phyloP scores from a whole-genome alignment of 2,888 invertebrate genomes.

The Phorcus lineatus region DNA sequence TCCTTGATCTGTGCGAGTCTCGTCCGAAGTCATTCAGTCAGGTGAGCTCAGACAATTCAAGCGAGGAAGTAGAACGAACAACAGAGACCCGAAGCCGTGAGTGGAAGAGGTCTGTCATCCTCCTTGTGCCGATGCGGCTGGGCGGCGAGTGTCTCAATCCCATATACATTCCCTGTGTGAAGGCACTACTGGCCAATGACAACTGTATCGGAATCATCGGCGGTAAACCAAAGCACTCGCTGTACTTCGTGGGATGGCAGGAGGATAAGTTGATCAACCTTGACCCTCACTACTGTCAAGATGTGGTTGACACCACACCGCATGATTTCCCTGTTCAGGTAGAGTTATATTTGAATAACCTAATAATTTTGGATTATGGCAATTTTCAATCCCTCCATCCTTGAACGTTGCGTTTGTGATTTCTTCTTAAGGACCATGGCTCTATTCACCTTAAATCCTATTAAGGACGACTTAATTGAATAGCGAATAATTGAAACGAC shows the following conservation, averaged over 20 bases:
- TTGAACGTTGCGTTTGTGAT: no score
- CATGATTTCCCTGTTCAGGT: conserved; percentile 82
- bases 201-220: conserved; percentile 94
- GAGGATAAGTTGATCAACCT: conserved; percentile 93
- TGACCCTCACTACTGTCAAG: conserved; percentile 96
- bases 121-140: conserved; percentile 89
- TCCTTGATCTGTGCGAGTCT: conserved; percentile 78
- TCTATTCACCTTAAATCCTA: no score
- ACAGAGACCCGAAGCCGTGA: conserved; percentile 25
- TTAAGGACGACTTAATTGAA: no score
- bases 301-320: conserved; percentile 89
- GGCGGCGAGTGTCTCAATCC: conserved; percentile 91
- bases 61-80: background rate
- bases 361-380: no score
- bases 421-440: no score
- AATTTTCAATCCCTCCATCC: no score
- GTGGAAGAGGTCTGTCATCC: conserved; percentile 79
- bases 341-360: no score
- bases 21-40: conserved; percentile 40
- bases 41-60: conserved; percentile 31
- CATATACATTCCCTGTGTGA: conserved; percentile 88
- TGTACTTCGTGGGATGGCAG: conserved; percentile 95
- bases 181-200: conserved; percentile 86
- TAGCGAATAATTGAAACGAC: no score
- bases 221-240: conserved; percentile 92